Evolutionary conservation across 1,140 invertebrate species (phyloP).

Genomic region (Panagrolaimus sp.): DNA sequence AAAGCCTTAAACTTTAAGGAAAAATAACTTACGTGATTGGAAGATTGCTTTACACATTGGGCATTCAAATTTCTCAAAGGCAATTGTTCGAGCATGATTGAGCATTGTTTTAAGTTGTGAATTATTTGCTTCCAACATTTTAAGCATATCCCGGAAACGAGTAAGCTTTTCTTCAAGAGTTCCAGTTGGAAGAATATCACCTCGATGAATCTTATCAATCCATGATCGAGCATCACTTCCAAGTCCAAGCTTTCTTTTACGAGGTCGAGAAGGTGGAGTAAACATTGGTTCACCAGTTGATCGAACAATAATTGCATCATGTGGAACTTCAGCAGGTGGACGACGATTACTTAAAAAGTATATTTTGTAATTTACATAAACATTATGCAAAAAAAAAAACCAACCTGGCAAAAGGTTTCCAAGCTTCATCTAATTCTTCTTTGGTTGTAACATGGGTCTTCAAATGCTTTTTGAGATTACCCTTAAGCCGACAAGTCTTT

Average conservation of each 20-base stretch:
- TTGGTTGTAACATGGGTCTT: conserved; percentile 56
- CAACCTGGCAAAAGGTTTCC: conserved; percentile 58
- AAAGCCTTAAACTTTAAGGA: no score
- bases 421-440: conserved; percentile 57
- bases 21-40: no score
- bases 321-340: conserved; percentile 57
- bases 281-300: conserved; percentile 49
- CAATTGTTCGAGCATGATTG: conserved; percentile 45
- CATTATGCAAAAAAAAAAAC: no score
- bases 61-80: conserved; percentile 57
- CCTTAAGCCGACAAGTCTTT: conserved; percentile 44
- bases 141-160: conserved; percentile 37
- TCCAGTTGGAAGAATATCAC: conserved; percentile 48
- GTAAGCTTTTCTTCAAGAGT: conserved; percentile 52
- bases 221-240: conserved; percentile 46
- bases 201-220: conserved; percentile 54
- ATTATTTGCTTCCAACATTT: conserved; percentile 32
- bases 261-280: conserved; percentile 43
- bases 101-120: conserved; percentile 46
- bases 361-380: no score
- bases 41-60: conserved; percentile 53
- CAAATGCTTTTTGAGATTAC: conserved; percentile 52
- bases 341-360: conserved; percentile 52
- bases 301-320: conserved; percentile 57
- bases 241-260: conserved; percentile 56